phyloP scores from a whole-genome alignment of 2,888 invertebrate genomes.

The Seladonia tumulorum region DNA sequence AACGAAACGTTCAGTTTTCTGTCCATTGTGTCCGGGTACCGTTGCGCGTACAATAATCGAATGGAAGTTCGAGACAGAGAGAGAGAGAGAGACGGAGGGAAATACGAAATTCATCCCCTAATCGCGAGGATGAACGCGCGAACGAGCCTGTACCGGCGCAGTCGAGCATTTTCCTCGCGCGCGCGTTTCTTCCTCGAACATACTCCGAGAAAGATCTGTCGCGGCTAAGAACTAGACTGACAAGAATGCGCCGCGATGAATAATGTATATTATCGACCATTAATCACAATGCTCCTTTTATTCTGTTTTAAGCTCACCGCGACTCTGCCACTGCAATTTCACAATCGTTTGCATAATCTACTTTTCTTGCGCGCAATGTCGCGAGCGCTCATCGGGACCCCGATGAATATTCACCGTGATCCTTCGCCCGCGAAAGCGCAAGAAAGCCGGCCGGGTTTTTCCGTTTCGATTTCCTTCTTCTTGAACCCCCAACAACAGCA shows the following conservation, averaged over 20 bases:
- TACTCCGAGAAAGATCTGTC: slow-evolving; percentile 47
- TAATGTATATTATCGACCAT: slow-evolving; percentile 66
- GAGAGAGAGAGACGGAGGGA: too few relatives aligned
- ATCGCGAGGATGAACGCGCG: background rate
- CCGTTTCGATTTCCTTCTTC: slow-evolving; percentile 3
- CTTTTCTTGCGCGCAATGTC: slow-evolving; percentile 42
- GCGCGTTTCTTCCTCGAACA: slow-evolving; percentile 38
- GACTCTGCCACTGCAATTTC: slow-evolving; percentile 63
- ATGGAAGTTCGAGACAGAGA: slow-evolving; percentile 26
- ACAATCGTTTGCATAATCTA: slow-evolving; percentile 66
- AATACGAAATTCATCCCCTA: background rate
- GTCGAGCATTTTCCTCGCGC: background rate
- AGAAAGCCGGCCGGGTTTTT: slow-evolving; percentile 19
- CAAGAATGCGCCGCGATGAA: slow-evolving; percentile 65
- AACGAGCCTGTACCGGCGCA: background rate
- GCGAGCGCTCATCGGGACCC: background rate
- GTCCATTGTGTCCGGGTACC: slow-evolving; percentile 55
- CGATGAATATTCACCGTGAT: slow-evolving; percentile 24
- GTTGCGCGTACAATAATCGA: slow-evolving; percentile 43
- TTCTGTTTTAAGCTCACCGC: slow-evolving; percentile 61
- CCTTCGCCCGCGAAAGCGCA: slow-evolving; percentile 13
- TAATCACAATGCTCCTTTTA: slow-evolving; percentile 66
- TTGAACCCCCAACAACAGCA: background rate
- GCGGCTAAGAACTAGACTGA: slow-evolving; percentile 59
- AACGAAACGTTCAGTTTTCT: slow-evolving; percentile 66